Base-by-base conservation (phyloP, 2,113 vertebrate species). In the Syrrhaptes paradoxus region DNA sequence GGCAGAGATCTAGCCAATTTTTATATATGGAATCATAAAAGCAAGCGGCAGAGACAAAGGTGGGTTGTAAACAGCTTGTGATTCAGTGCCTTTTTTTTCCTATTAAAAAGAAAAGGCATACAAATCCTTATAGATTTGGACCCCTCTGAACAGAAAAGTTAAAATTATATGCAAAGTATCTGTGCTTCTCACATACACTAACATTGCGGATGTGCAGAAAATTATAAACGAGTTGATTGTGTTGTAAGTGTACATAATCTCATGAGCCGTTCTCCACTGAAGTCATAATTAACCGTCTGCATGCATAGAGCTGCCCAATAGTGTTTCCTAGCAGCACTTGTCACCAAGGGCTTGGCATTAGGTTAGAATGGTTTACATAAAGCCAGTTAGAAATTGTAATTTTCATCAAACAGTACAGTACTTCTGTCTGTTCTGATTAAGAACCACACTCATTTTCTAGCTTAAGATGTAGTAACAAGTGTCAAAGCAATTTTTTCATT, bases 201-300 rank as follows among this genome's bases (percentile, higher is more conserved):
- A 82, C 14, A 29, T 61, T 91, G 86, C 62, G 36, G 66, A 86
- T 97, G 86, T 61, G 59, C 32, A 52, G 74, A 85, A 96, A 97
- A 95, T 54, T 15, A 96, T 93, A 96, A 96, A 87, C 52, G 87
- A 96, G 74, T 93, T 98, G 96, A 97, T 97, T 96, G 85, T 72
- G 11, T 95, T 94, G 77, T 95, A 96, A 97, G 61, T 92, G 65
- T 95, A 51, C 79, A 78, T 91, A 96, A 96, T 97, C 85, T 97
- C 80, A 55, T 89, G 92, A 97, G 85, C 93, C 58, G 34, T 79
- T 96, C 79, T 97, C 79, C 57, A 57, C 61, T 75, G 88, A 97
- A 97, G 93, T 95, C 41, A n/a, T 96, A 95, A 98, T 98, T 96
- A 97, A 96, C 92, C 16, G 66, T 77, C 91, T 87, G 82, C 88